Conservation (phyloP, 1,140 invertebrate species). For the Campoletis sonorensis region DNA sequence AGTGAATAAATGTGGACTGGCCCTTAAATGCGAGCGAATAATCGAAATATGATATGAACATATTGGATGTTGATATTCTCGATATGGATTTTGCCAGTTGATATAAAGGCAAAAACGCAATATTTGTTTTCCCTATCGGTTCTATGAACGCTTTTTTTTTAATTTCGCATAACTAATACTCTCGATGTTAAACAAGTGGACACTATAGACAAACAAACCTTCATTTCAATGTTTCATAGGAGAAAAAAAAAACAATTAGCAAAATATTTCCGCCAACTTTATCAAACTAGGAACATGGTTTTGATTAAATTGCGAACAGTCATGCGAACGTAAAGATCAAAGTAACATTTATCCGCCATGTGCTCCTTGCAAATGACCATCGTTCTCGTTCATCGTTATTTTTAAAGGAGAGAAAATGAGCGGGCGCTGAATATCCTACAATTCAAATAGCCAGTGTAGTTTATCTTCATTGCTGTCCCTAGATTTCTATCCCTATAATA, state of each 20-base stretch:
- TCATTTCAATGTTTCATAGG: neutral
- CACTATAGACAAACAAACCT: neutral
- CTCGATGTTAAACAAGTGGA: neutral
- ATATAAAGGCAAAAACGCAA: neutral
- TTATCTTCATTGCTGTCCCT: neutral
- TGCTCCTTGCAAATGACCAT: neutral
- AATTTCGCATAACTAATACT: neutral
- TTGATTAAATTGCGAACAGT: too few species aligned
- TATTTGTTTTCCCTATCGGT: neutral
- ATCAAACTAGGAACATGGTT: too few species aligned
- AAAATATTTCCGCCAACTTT: neutral
- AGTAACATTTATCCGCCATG: neutral
- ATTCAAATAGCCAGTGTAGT: neutral
- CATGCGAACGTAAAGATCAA: too few species aligned
- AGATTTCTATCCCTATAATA: slow-evolving; percentile 5
- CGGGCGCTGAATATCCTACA: neutral
- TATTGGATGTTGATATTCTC: slow-evolving; percentile 5
- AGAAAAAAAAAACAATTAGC: neutral
- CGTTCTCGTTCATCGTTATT: neutral
- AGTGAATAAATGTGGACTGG: neutral
- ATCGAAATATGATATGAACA: neutral
- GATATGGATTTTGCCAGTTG: neutral
- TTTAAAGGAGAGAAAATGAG: neutral
- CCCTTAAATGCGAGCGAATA: neutral
- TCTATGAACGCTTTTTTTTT: neutral